Base-by-base conservation (phyloP, 2,113 vertebrate genomes). In the Nycticorax nycticorax region DNA sequence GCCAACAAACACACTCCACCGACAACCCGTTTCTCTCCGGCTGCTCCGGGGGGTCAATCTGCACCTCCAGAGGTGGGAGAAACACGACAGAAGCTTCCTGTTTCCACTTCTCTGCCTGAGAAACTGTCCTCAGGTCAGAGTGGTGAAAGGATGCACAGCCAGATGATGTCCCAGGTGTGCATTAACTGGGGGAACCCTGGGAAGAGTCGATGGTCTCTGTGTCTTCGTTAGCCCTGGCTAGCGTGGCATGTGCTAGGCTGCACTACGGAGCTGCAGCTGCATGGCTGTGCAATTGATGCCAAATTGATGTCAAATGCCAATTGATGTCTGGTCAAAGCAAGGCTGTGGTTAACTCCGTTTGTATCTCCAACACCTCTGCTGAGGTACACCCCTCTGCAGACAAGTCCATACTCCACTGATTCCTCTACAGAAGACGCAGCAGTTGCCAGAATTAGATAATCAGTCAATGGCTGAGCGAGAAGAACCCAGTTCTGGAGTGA, bases 191-290 rank as follows among this genome's bases (percentile, higher is more conserved):
- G 47, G 47, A 59, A 45, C 19, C 15, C 17, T 76, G 77, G 57
- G 23, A 32, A 47, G 50, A 27, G 45, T 4, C n/a, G 23, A n/a
- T 0, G 1, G 67, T 14, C 24, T 35, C 15, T 60, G 47, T 7
- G 2, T 20, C 53, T 28, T 35, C 60, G 9, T 48, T 12, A 41
- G 28, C 47, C n/a, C 37, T 20, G n/a, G 23, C 21, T 17, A 13
- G 26, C 5, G 30, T 23, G 59, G 26, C 45, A 3, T 1, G 32
- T 14, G 5, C 23, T 6, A 8, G 0, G 11, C 68, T 45, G 66
- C 23, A 8, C 59, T 8, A 26, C 3, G 3, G 2, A 9, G 53
- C 39, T n/a, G 62, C 26, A 74, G 59, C 11, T 72, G 59, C 19
- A 5, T 1, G 27, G 47, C 68, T 35, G 6, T 33, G 35, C 35